Evolutionary conservation across 1,140 invertebrate species (phyloP).

Genomic region (Camponotus pennsylvanicus): DNA sequence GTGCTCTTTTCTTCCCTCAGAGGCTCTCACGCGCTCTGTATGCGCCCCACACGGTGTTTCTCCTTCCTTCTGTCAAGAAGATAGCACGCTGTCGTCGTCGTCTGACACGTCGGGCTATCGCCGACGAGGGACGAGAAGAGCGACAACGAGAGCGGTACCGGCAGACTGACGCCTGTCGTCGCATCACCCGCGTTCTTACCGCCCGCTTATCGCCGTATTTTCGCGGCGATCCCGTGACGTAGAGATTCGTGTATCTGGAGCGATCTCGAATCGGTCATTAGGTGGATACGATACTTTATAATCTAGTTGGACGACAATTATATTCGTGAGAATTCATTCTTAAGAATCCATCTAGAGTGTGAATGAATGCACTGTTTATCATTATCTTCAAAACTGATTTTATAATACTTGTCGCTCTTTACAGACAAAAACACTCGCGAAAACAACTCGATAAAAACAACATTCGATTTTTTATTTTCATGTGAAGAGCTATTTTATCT

Average conservation of each 20-base stretch:
- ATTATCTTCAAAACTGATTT: conserved; percentile 13
- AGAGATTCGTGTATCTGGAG: not conserved
- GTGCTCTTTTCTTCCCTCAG: conserved; percentile 62
- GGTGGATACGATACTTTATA: not conserved
- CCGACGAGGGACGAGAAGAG: conserved; percentile 14
- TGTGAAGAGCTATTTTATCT: conserved; percentile 9
- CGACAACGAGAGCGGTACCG: conserved; percentile 43
- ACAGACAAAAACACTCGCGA: too few species aligned
- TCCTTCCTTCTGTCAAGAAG: conserved; percentile 28
- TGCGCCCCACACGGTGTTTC: conserved; percentile 29
- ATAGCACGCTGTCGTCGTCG: conserved; percentile 1
- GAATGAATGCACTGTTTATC: not conserved
- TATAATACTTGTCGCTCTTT: not conserved
- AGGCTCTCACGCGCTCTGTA: conserved; percentile 37
- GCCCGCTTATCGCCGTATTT: not conserved
- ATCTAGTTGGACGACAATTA: not conserved
- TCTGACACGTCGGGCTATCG: conserved; percentile 33
- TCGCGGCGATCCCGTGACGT: not conserved
- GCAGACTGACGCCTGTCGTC: conserved; percentile 45
- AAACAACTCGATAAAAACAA: not conserved
- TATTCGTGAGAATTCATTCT: not conserved
- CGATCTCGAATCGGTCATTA: conserved; percentile 1
- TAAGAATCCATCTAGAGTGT: not conserved
- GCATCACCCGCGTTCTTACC: not conserved
- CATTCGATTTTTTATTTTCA: not conserved